Base-by-base conservation (phyloP, 2,888 invertebrate genomes). In the Tridacna gigas region DNA sequence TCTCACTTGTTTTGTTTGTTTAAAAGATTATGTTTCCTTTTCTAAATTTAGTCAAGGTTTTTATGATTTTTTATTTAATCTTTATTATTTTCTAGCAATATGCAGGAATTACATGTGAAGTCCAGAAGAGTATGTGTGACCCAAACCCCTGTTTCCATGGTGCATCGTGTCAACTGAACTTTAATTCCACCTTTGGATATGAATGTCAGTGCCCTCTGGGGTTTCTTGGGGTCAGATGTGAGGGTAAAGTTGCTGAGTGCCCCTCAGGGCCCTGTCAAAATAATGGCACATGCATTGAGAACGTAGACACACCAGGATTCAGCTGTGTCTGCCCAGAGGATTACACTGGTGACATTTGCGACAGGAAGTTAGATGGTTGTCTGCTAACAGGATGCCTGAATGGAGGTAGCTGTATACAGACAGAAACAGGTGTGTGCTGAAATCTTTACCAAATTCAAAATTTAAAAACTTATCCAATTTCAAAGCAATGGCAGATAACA, bases 331-430 rank as follows among this genome's bases (percentile, higher is more conserved):
- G 94, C 84, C 77, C 73, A 5, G 65, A 25, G 0, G 73, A 71
- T 26, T 93, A 86, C 79, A 90, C 90, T 0, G 94, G 98, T 0
- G 96, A 97, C 76, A 96, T 96, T 71, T 92, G 92, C 85, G 98
- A 98, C 93, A 96, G 96, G 3, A 97, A 98, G 91, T 97, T 98
- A 71, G 98, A 98, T 94, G 98, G 98, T 94, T 98, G 98, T 94
- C 97, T 97, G 77, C 97, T 98, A 0, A 98, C 98, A 94, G 98
- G 98, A 0, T 98, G 99, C 94, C 96, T 97, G 86, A 98, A 98
- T 93, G 97, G 97, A 0, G 98, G 98, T 47, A 97, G 96, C 60
- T 99, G 98, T 94, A 63, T 86, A 7, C 63, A 73, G 13, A 79
- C 79, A 63, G 80, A 86, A 26, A 7, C 79, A 79, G 86, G 88